These are phyloP conservation scores for Drosophila lutescens DNA, from an alignment of 2,888 invertebrate genomes.

Conservation along the genomic window DNA sequence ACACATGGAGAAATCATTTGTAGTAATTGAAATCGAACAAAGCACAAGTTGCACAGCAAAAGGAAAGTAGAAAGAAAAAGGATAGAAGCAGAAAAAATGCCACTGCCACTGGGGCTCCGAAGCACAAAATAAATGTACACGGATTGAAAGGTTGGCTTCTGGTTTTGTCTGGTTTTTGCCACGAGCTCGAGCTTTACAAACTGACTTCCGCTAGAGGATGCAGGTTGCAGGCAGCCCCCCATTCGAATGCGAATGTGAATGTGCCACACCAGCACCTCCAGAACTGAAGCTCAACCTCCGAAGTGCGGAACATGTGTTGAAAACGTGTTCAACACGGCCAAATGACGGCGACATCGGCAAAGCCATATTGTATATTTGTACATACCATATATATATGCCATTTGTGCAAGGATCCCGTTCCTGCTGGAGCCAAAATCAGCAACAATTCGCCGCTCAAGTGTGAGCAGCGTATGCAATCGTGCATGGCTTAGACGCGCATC, in stretches of 20 bases:
- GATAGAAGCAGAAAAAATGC: constrained; percentile 9
- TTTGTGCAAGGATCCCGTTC: constrained; percentile 41
- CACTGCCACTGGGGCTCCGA: constrained; percentile 32
- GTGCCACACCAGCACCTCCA: not conserved
- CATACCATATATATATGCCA: constrained; percentile 24
- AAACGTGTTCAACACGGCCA: constrained; percentile 77
- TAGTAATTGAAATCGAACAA: constrained; percentile 78
- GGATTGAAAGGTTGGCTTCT: constrained; percentile 23
- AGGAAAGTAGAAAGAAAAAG: not conserved
- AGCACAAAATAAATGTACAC: constrained; percentile 38
- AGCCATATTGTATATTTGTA: constrained; percentile 21
- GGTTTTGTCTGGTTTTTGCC: constrained; percentile 48
- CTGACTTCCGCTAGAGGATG: constrained; percentile 58
- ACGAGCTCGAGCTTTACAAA: constrained; percentile 61
- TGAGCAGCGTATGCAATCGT: constrained; percentile 50
- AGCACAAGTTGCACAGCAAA: constrained; percentile 49
- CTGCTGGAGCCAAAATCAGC: constrained; percentile 55
- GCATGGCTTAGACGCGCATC: constrained; percentile 56
- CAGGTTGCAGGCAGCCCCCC: constrained; percentile 28
- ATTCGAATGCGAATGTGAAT: constrained; percentile 5
- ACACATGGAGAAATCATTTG: constrained; percentile 66
- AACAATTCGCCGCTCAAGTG: constrained; percentile 52
- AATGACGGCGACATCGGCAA: constrained; percentile 46
- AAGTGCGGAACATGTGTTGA: constrained; percentile 76
- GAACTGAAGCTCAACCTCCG: constrained; percentile 14